phyloP scores from a whole-genome alignment of 2,797 vertebrate genomes.

The Semaprochilodus insignis region DNA sequence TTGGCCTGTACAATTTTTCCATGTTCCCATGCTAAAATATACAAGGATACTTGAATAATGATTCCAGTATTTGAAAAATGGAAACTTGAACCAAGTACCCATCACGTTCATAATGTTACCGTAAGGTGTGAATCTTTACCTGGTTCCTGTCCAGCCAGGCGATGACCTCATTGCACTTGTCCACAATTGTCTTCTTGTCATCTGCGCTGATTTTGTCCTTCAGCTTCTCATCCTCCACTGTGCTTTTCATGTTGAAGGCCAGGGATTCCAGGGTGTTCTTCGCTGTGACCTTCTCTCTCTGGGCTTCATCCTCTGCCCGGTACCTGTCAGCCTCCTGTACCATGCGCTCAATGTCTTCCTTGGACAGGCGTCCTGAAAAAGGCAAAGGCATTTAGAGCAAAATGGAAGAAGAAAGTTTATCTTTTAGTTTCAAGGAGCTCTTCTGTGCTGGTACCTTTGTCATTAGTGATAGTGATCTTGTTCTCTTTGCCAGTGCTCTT shows the following conservation, averaged over 20 bases:
- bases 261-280: conserved; percentile 84
- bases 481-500: conserved; percentile 88
- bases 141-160: conserved; percentile 85
- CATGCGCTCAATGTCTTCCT: conserved; percentile 86
- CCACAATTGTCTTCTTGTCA: conserved; percentile 80
- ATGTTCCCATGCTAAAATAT: too few species aligned
- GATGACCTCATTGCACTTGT: conserved; percentile 84
- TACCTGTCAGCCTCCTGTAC: conserved; percentile 84
- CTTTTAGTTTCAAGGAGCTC: neutral
- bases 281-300: conserved; percentile 80
- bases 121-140: conserved; percentile 63
- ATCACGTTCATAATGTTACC: too few species aligned
- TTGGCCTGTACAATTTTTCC: too few species aligned
- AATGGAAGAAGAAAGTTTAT: neutral
- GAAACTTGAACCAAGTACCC: too few species aligned
- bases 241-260: conserved; percentile 86
- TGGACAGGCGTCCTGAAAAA: conserved; percentile 79
- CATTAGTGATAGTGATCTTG: conserved; percentile 87
- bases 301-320: conserved; percentile 78
- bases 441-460: conserved; percentile 76
- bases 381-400: neutral
- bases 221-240: conserved; percentile 83
- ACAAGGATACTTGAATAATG: too few species aligned
- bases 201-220: conserved; percentile 83
- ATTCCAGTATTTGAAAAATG: too few species aligned